These are phyloP conservation scores for Pogoniulus pusillus DNA, from an alignment of 2,797 vertebrate species.

Conservation along the genomic window DNA sequence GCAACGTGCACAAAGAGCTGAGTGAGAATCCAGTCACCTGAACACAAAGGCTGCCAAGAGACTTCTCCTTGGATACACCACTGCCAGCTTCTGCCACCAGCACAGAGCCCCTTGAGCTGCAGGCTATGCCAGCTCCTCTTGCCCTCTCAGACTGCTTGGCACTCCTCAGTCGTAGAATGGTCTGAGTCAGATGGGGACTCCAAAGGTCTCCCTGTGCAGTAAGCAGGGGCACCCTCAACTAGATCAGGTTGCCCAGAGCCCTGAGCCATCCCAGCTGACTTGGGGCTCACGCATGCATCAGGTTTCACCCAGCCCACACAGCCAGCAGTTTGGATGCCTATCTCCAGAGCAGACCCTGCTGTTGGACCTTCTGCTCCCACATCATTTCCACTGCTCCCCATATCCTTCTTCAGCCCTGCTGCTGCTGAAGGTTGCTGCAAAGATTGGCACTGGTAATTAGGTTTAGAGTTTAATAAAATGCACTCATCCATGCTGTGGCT, in stretches of 20 bases:
- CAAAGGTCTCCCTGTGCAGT: no score
- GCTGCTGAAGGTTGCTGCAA: accelerated
- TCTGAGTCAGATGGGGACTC: no score
- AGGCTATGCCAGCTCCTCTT: background rate
- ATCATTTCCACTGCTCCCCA: accelerated
- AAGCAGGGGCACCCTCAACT: no score
- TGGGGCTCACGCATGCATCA: accelerated
- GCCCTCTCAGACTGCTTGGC: background rate
- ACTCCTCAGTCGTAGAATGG: background rate
- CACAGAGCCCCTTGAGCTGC: background rate
- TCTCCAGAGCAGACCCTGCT: background rate
- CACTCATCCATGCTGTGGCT: background rate
- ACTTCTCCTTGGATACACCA: background rate
- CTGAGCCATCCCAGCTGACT: background rate
- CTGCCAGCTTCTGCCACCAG: background rate
- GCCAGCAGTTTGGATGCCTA: background rate
- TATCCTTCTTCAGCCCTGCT: background rate
- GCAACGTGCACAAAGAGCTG: background rate
- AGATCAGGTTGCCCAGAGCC: no score
- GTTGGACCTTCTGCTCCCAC: background rate
- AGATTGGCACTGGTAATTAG: background rate
- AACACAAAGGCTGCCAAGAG: background rate
- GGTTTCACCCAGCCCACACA: accelerated
- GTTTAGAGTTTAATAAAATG: slow-evolving; percentile 1
- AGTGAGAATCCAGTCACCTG: background rate